phyloP scores from a whole-genome alignment of 2,888 invertebrate genomes.

The Volucella inanis region DNA sequence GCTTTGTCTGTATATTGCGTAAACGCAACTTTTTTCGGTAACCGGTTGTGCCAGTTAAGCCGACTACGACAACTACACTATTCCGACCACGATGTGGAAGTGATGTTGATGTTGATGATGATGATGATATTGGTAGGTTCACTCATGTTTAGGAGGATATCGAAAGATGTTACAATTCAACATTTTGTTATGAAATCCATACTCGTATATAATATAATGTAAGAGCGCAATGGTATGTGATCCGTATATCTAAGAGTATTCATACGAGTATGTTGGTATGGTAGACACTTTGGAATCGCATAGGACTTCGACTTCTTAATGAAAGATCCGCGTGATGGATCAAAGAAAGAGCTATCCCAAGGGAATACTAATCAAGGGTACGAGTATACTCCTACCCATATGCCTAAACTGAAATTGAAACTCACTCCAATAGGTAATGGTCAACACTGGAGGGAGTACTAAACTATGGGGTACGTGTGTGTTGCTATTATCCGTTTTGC shows the following conservation, averaged over 20 bases:
- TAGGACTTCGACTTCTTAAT: neutral
- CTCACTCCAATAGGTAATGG: neutral
- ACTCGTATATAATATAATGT: neutral
- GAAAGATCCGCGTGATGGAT: slow-evolving; percentile 10
- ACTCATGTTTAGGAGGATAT: neutral
- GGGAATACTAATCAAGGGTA: slow-evolving; percentile 47
- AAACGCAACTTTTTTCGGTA: slow-evolving; percentile 67
- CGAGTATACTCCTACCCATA: neutral
- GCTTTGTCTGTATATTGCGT: slow-evolving; percentile 59
- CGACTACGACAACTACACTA: neutral
- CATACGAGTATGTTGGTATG: neutral
- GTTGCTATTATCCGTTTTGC: slow-evolving; percentile 58
- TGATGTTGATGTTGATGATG: slow-evolving; percentile 23
- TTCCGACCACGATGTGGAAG: slow-evolving; percentile 15
- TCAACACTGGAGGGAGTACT: too few relatives aligned
- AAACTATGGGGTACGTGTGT: slow-evolving; percentile 9
- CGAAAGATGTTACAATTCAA: slow-evolving; percentile 56
- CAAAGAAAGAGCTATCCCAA: slow-evolving; percentile 37
- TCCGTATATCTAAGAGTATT: neutral
- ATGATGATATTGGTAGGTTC: slow-evolving; percentile 24
- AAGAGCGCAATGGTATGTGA: neutral
- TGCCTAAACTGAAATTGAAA: slow-evolving; percentile 35
- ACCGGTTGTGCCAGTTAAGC: slow-evolving; percentile 63
- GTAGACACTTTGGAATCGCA: slow-evolving; percentile 1
- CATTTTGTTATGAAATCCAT: slow-evolving; percentile 45